Evolutionary conservation across 2,113 vertebrate genomes (phyloP).

Genomic region (Nesoenas mayeri): DNA sequence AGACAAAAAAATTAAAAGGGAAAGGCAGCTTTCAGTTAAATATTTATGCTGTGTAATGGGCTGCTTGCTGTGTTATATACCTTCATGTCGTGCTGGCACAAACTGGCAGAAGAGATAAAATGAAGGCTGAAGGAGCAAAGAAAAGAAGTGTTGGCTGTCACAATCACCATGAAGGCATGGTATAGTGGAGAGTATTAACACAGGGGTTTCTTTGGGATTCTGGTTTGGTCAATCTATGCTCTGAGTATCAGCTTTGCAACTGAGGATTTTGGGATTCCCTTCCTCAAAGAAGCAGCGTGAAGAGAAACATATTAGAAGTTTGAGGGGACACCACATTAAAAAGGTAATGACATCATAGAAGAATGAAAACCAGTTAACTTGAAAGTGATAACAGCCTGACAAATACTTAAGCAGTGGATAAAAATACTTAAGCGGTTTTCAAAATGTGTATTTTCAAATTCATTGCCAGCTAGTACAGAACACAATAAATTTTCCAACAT

Average conservation of each 20-base stretch:
- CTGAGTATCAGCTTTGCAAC: not conserved
- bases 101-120: not conserved
- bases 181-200: not conserved
- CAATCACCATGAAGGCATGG: not conserved
- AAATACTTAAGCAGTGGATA: not conserved
- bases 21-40: not conserved
- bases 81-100: not conserved
- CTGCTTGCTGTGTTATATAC: not conserved
- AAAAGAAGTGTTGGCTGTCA: not conserved
- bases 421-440: slow-evolving; percentile 18
- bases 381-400: not conserved
- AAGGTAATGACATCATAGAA: not conserved
- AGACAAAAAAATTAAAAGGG: not conserved
- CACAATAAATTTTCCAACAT: slow-evolving; percentile 26
- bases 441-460: slow-evolving; percentile 11
- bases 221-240: not conserved
- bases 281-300: not conserved
- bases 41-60: not conserved
- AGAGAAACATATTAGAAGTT: not conserved
- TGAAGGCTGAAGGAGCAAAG: not conserved
- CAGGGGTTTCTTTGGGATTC: not conserved
- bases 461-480: slow-evolving; percentile 37
- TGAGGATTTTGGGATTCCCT: not conserved
- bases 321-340: not conserved
- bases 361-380: not conserved